Evolutionary conservation across 2,888 invertebrate species (phyloP).

Genomic region (Phyllotreta cruciferae): DNA sequence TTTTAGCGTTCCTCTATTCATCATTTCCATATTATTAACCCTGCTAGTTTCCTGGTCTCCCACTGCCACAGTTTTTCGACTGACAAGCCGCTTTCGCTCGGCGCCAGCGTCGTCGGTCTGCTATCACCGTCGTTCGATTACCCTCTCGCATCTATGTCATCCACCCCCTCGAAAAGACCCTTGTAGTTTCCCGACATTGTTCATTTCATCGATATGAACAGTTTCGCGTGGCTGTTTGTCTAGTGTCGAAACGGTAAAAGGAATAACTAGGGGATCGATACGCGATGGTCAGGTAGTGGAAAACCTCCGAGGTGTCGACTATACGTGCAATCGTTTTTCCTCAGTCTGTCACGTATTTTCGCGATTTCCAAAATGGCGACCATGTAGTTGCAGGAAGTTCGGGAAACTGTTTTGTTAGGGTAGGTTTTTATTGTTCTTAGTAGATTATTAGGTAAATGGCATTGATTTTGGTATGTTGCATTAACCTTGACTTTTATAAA

Average conservation of each 20-base stretch:
- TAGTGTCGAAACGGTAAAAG: constrained; percentile 15
- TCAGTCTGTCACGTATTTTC: constrained; percentile 5
- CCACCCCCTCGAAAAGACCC: constrained; percentile 31
- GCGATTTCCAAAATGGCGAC: constrained; percentile 30
- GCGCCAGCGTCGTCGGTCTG: constrained; percentile 35
- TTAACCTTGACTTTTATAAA: background rate
- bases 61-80: constrained; percentile 32
- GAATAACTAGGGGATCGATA: constrained; percentile 13
- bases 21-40: constrained; percentile 8
- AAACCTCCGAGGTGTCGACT: background rate
- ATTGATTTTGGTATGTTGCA: background rate
- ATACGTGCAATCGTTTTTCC: constrained; percentile 1
- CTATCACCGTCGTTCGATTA: constrained; percentile 22
- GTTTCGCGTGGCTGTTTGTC: constrained; percentile 22
- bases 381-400: constrained; percentile 10
- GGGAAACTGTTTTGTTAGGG: constrained; percentile 24
- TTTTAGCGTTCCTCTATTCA: too few relatives aligned
- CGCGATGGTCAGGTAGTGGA: constrained; percentile 21
- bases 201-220: constrained; percentile 29
- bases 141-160: constrained; percentile 32
- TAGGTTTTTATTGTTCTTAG: constrained; percentile 24
- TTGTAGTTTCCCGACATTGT: constrained; percentile 27
- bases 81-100: constrained; percentile 22
- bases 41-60: constrained; percentile 15
- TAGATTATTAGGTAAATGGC: background rate